These are phyloP conservation scores for Cryptocheilus praepositus DNA, from an alignment of 2,888 invertebrate species.

Conservation along the genomic window DNA sequence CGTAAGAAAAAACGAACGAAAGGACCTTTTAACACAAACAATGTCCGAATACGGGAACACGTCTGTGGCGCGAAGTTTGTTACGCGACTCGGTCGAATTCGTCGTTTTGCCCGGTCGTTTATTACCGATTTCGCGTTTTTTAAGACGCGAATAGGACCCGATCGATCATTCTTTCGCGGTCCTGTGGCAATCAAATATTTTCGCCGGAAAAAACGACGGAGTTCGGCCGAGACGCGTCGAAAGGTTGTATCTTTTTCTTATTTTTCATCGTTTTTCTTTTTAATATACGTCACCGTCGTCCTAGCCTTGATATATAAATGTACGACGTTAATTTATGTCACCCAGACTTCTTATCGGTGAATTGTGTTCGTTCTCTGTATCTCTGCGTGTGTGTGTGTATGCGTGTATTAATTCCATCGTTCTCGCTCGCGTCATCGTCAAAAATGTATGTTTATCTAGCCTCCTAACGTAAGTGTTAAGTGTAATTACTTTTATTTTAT, in stretches of 20 bases:
- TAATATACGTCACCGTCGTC: slow-evolving; percentile 50
- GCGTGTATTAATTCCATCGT: slow-evolving; percentile 26
- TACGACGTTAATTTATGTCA: slow-evolving; percentile 56
- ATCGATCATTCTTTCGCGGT: background rate
- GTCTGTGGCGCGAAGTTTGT: slow-evolving; percentile 56
- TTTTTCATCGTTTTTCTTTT: slow-evolving; percentile 12
- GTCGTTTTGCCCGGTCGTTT: slow-evolving; percentile 37
- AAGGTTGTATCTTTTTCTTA: slow-evolving; percentile 34
- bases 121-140: background rate
- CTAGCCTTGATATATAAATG: slow-evolving; percentile 53
- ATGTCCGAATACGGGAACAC: slow-evolving; percentile 58
- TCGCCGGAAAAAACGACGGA: background rate
- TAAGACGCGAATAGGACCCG: slow-evolving; percentile 12
- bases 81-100: slow-evolving; percentile 57
- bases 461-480: slow-evolving; percentile 70
- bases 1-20: slow-evolving; percentile 34
- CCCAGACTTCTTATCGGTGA: slow-evolving; percentile 43
- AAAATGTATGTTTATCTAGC: slow-evolving; percentile 62
- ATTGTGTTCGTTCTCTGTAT: slow-evolving; percentile 12
- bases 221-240: slow-evolving; percentile 40
- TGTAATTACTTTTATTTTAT: slow-evolving; percentile 65
- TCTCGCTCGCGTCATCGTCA: no score
- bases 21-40: slow-evolving; percentile 30
- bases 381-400: slow-evolving; percentile 22
- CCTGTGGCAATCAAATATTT: background rate